A percentile compares a stretch with the other conserved stretches of the same genome.
Conservation (phyloP, 2,113 vertebrate species). For the Urocolius indicus region DNA sequence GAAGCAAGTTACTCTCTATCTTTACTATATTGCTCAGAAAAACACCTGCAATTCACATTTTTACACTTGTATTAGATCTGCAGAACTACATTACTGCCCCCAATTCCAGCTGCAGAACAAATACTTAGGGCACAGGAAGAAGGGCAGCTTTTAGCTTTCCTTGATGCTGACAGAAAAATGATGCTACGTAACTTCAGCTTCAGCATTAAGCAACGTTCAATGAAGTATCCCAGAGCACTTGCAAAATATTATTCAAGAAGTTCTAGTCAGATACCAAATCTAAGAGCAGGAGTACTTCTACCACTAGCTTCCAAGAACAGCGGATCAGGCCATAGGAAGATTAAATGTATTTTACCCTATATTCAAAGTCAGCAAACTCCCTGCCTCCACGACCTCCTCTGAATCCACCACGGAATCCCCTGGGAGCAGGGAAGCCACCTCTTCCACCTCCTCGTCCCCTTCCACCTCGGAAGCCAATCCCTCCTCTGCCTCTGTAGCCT, state of each 20-base stretch:
- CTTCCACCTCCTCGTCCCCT: slow-evolving; percentile 83
- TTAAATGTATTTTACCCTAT: slow-evolving; percentile 81
- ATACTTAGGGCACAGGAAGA: background rate
- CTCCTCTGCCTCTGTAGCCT: slow-evolving; percentile 88
- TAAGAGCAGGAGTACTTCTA: background rate
- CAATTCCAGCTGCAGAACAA: background rate
- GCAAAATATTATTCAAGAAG: background rate
- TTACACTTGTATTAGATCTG: background rate
- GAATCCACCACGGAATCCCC: slow-evolving; percentile 90
- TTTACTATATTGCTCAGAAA: background rate
- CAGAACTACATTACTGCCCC: background rate
- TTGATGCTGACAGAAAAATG: background rate
- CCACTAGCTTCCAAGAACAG: background rate
- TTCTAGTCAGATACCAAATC: background rate
- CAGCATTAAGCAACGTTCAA: background rate
- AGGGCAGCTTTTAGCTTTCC: background rate
- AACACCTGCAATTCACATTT: background rate
- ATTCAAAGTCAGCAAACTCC: slow-evolving; percentile 95
- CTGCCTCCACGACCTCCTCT: slow-evolving; percentile 90
- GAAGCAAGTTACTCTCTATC: background rate
- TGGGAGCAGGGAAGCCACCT: slow-evolving; percentile 84
- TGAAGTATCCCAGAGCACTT: background rate
- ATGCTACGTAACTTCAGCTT: background rate
- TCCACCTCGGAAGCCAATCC: slow-evolving; percentile 88
- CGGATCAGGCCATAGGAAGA: fast-evolving